Conservation (phyloP, 2,113 vertebrate species). For the Nettapus auritus region DNA sequence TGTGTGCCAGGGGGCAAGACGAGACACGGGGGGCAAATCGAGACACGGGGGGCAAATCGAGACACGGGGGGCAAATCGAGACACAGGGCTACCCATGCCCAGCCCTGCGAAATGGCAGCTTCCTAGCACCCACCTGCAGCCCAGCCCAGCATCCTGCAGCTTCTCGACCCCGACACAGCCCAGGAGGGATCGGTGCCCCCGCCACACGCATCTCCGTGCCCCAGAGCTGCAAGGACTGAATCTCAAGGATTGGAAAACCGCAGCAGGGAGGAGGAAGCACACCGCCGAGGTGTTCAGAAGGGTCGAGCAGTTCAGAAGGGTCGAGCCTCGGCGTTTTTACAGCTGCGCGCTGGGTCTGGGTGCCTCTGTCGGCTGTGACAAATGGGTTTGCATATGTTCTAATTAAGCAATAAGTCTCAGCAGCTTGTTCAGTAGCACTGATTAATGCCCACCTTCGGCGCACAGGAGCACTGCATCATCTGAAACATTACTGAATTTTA, state of each 20-base stretch:
- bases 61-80: rapidly evolving
- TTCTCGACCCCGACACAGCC: background rate
- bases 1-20: rapidly evolving
- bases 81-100: rapidly evolving
- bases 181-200: rapidly evolving
- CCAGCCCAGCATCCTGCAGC: background rate
- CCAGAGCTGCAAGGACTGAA: rapidly evolving
- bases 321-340: background rate
- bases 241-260: rapidly evolving
- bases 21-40: no score
- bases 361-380: conserved; percentile 18
- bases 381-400: background rate
- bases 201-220: rapidly evolving
- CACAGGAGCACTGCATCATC: background rate
- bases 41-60: no score
- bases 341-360: rapidly evolving
- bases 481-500: background rate
- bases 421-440: background rate
- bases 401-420: conserved; percentile 38
- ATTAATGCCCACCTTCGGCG: background rate
- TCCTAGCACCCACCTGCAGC: rapidly evolving
- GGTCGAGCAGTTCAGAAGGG: background rate
- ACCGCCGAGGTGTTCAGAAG: background rate
- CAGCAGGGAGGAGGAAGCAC: background rate
- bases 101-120: rapidly evolving